Conservation (phyloP, 2,113 vertebrate species). For the Periophthalmus modestus region DNA sequence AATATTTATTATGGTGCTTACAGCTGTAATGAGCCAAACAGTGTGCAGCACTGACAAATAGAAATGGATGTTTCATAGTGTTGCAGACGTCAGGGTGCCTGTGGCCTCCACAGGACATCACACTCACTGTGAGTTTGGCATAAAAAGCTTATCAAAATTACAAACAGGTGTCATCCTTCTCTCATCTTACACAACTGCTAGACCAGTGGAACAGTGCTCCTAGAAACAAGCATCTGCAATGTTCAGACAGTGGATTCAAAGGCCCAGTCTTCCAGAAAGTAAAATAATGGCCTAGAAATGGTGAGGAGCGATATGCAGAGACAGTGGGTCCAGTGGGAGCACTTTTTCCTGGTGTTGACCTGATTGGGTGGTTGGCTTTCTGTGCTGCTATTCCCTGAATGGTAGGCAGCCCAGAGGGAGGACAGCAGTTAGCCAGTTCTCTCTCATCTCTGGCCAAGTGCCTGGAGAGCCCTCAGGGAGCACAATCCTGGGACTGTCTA, state of each 20-base stretch:
- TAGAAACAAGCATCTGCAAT: slow-evolving; percentile 15
- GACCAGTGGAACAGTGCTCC: slow-evolving; percentile 33
- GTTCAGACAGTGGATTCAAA: slow-evolving; percentile 31
- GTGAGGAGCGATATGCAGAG: slow-evolving; percentile 42
- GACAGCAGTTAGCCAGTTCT: slow-evolving; percentile 56
- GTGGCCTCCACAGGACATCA: slow-evolving; percentile 52
- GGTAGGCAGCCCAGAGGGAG: slow-evolving; percentile 53
- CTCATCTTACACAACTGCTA: slow-evolving; percentile 38
- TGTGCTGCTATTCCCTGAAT: slow-evolving; percentile 61
- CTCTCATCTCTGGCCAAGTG: slow-evolving; percentile 61
- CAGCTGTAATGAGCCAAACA: slow-evolving; percentile 46
- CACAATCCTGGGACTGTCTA: slow-evolving; percentile 30
- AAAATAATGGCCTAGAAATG: slow-evolving; percentile 56
- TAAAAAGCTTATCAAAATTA: slow-evolving; percentile 52
- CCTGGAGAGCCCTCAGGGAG: slow-evolving; percentile 47
- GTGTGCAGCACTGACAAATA: slow-evolving; percentile 41
- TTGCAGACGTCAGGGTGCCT: slow-evolving; percentile 45
- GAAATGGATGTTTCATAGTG: slow-evolving; percentile 52
- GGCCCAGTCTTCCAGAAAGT: slow-evolving; percentile 39
- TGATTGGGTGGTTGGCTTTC: slow-evolving; percentile 64
- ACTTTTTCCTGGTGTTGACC: slow-evolving; percentile 66
- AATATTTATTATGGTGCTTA: slow-evolving; percentile 37
- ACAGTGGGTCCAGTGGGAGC: slow-evolving; percentile 57
- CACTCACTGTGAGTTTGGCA: slow-evolving; percentile 47
- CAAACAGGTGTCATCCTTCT: slow-evolving; percentile 41